A percentile compares a stretch with the other conserved stretches of the same genome.
Conservation (phyloP, 2,113 vertebrate species). For the Oryzias celebensis region DNA sequence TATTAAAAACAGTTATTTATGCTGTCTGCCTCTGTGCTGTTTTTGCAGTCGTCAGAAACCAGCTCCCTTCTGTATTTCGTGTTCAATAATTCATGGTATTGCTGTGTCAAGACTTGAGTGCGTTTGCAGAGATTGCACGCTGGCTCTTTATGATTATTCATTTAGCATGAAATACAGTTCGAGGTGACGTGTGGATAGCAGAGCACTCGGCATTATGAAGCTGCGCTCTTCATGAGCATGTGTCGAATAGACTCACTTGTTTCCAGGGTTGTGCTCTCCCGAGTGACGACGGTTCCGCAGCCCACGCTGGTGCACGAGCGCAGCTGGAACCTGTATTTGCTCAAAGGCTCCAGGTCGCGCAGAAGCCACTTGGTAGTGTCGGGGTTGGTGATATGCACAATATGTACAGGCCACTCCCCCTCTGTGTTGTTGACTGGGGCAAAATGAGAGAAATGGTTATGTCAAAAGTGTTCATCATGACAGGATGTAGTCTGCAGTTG, state of each 20-base stretch:
- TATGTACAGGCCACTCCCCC: slow-evolving; percentile 79
- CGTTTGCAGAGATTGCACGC: too few species aligned
- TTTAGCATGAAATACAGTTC: too few species aligned
- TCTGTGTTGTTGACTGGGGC: slow-evolving; percentile 87
- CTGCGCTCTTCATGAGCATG: too few species aligned
- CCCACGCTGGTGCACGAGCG: slow-evolving; percentile 87
- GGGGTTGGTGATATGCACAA: slow-evolving; percentile 78
- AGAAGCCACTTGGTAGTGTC: slow-evolving; percentile 81
- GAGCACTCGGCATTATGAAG: too few species aligned
- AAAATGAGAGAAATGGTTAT: not conserved
- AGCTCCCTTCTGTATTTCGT: slow-evolving; percentile 35
- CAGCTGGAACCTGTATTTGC: slow-evolving; percentile 91
- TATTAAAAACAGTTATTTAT: slow-evolving; percentile 28
- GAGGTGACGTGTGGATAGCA: too few species aligned
- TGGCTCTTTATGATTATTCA: too few species aligned
- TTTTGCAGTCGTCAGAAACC: slow-evolving; percentile 15
- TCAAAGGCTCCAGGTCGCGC: slow-evolving; percentile 80
- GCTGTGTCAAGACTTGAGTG: slow-evolving; percentile 4
- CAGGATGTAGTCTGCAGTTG: too few species aligned
- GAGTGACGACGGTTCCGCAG: slow-evolving; percentile 85
- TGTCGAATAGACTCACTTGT: slow-evolving; percentile 80
- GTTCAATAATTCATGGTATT: slow-evolving; percentile 6
- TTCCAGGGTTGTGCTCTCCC: slow-evolving; percentile 86
- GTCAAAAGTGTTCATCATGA: not conserved
- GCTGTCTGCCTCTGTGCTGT: not conserved